Base-by-base conservation (phyloP, 2,113 vertebrate genomes). In the Grus americana region DNA sequence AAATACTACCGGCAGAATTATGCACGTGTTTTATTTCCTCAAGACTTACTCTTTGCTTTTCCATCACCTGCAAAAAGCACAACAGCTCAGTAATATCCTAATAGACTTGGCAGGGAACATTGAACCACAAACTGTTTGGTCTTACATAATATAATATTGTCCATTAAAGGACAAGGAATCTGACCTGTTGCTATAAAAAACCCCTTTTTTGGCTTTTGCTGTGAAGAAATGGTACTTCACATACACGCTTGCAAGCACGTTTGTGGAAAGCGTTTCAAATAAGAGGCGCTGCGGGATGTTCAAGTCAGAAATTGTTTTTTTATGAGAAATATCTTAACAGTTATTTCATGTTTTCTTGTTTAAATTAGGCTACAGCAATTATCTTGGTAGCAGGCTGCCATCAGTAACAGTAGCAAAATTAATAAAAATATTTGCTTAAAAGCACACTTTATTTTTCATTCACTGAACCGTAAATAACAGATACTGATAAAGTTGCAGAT, bases 381-480 rank as follows among this genome's bases (percentile, higher is more conserved):
- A 54, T 49, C 67, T 79, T 24, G n/a, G 62, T 72, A 38, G 46
- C 52, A 62, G 46, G 34, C 29, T 86, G 26, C 17, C 34, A 75
- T 7, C 17, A 61, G 38, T 62, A 92, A 79, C 20, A 34, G 55
- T 34, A 78, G 55, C 46, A 85, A 85, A 85, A 78, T 76, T 88
- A 87, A 84, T 54, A 47, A 40, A 84, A 94, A 63, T 89, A 93
- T 93, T 90, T 90, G 66, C 66, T 66, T 88, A 86, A 86, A 65
- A 74, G 30, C 21, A 58, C 4, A 5, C 46, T 85, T 79, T 70
- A 85, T 66, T 91, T 91, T 91, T 88, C 50, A 34, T 88, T 88
- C 74, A 70, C 32, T 67, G 79, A 92, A 82, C 86, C 61, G 86
- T 90, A 95, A 93, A 95, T 79, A 94, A 55, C 72, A 65, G 62